These are phyloP conservation scores for Scomber japonicus DNA, from an alignment of 2,113 vertebrate species.

Conservation along the genomic window DNA sequence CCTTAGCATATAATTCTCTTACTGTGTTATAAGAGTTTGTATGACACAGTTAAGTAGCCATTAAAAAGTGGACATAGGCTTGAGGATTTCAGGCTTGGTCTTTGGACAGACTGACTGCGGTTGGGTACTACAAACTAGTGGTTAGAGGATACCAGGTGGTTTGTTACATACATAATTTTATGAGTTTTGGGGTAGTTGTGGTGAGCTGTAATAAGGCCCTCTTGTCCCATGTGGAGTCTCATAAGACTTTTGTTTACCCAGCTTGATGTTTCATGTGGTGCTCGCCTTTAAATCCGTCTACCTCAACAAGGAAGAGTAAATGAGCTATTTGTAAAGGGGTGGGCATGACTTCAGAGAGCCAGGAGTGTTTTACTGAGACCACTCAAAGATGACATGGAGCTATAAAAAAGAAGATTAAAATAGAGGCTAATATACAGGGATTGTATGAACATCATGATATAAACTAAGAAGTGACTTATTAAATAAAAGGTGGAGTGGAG, in stretches of 20 bases:
- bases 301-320: conserved; percentile 62
- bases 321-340: conserved; percentile 53
- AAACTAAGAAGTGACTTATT: conserved; percentile 17
- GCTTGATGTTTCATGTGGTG: conserved; percentile 66
- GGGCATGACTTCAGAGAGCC: conserved; percentile 41
- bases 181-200: conserved; percentile 51
- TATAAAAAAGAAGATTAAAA: conserved; percentile 43
- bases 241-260: conserved; percentile 56
- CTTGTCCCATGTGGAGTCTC: conserved; percentile 38
- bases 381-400: conserved; percentile 35
- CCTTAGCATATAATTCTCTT: neutral
- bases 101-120: conserved; percentile 15
- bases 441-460: conserved; percentile 25
- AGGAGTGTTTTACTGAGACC: conserved; percentile 45
- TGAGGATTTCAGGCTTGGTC: conserved; percentile 6
- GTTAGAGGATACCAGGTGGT: conserved; percentile 9
- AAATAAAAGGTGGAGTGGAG: neutral
- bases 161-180: conserved; percentile 23
- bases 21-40: neutral
- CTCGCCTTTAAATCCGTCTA: conserved; percentile 31
- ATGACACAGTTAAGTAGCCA: conserved; percentile 1
- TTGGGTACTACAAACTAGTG: conserved; percentile 27
- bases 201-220: conserved; percentile 10
- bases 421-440: conserved; percentile 25
- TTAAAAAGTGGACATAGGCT: conserved; percentile 6